Conservation (phyloP, 2,888 invertebrate species). For the Drosophila anceps region DNA sequence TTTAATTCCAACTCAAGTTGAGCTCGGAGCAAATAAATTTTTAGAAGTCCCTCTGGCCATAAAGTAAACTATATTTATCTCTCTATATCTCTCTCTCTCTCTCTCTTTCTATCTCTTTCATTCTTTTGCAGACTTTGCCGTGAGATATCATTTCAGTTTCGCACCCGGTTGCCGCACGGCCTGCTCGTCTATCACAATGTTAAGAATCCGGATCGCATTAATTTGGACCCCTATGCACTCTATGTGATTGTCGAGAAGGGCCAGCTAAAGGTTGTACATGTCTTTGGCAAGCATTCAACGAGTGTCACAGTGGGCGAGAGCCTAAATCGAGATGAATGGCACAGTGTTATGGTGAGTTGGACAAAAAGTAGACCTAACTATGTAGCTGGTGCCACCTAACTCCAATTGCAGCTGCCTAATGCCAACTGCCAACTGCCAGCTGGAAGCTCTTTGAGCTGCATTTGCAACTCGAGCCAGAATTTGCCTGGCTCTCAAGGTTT, state of each 20-base stretch:
- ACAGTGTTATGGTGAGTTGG: conserved; percentile 90
- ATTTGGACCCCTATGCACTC: conserved; percentile 94
- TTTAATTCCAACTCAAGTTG: conserved; percentile 75
- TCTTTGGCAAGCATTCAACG: conserved; percentile 94
- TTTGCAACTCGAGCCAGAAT: neutral
- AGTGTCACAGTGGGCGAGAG: conserved; percentile 94
- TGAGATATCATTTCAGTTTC: conserved; percentile 95
- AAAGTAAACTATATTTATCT: neutral
- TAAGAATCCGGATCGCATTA: conserved; percentile 91
- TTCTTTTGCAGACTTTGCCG: conserved; percentile 89
- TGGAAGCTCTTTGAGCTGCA: conserved; percentile 13
- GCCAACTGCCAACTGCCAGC: neutral
- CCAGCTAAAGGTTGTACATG: conserved; percentile 95
- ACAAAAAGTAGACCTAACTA: conserved; percentile 3
- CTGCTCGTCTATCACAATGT: conserved; percentile 96
- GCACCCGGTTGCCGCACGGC: conserved; percentile 94
- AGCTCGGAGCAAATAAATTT: conserved; percentile 55
- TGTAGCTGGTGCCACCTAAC: neutral
- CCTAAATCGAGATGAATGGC: conserved; percentile 95
- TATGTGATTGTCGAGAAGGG: conserved; percentile 97
- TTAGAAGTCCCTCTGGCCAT: conserved; percentile 48
- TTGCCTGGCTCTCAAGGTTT: conserved; percentile 19
- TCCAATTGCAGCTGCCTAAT: neutral
- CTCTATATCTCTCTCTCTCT: too few relatives aligned
- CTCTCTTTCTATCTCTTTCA: conserved; percentile 17